A percentile compares a stretch with the other conserved stretches of the same genome.
phyloP scores from a whole-genome alignment of 30 jellyfish, hydroid and myxozoan species.

The Clytia hemisphaerica region DNA sequence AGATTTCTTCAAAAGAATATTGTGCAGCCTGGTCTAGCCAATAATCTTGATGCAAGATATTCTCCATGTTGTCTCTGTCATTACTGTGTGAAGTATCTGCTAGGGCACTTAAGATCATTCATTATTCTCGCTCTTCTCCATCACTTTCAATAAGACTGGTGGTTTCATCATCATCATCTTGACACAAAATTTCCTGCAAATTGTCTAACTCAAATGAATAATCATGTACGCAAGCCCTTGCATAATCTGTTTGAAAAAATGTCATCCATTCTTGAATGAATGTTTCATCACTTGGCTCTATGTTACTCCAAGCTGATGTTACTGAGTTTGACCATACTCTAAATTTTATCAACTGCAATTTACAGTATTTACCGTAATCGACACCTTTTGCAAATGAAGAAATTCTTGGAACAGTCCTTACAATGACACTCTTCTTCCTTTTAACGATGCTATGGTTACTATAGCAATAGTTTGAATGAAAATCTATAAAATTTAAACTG shows the following conservation, averaged over 20 bases:
- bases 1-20: constrained; percentile 3
- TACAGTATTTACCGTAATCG: constrained; percentile 32
- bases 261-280: constrained; percentile 21
- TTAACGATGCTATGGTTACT: constrained; percentile 16
- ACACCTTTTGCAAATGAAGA: constrained; percentile 13
- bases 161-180: constrained; percentile 2
- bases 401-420: neutral
- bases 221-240: constrained; percentile 22
- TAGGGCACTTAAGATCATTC: constrained; percentile 46
- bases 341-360: constrained; percentile 28
- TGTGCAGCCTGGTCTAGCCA: constrained; percentile 15
- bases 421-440: neutral
- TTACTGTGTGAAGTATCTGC: neutral
- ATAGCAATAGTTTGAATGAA: constrained; percentile 26
- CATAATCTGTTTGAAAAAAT: constrained; percentile 26
- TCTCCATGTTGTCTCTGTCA: no score
- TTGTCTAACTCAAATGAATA: constrained; percentile 16
- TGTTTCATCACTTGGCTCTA: constrained; percentile 12
- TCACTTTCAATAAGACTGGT: no score
- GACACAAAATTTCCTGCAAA: no score
- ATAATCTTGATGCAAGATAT: no score
- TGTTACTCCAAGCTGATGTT: constrained; percentile 35
- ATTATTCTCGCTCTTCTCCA: constrained; percentile 26
- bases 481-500: constrained; percentile 12
- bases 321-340: constrained; percentile 37